These are phyloP conservation scores for Unio pictorum DNA, from an alignment of 2,888 invertebrate genomes.

Conservation along the genomic window DNA sequence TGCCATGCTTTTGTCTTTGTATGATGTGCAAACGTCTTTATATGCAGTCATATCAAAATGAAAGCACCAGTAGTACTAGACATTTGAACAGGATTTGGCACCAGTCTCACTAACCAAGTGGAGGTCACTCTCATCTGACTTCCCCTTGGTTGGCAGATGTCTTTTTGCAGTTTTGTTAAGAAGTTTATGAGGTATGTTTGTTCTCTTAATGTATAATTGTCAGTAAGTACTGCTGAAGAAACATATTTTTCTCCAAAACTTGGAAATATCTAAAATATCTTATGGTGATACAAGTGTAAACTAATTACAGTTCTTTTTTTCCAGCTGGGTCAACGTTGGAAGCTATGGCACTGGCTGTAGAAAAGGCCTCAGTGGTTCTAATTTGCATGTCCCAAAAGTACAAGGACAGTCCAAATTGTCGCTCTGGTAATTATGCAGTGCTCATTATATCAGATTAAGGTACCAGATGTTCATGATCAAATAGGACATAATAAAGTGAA, in stretches of 20 bases:
- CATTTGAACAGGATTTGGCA: too few species aligned
- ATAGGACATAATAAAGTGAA: too few species aligned
- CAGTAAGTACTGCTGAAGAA: too few species aligned
- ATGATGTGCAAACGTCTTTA: too few species aligned
- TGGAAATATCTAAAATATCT: neutral
- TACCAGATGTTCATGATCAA: neutral
- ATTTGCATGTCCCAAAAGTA: constrained; percentile 67
- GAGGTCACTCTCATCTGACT: too few species aligned
- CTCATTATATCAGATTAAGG: neutral
- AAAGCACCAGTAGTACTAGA: too few species aligned
- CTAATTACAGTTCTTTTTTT: constrained; percentile 3
- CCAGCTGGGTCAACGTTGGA: constrained; percentile 65
- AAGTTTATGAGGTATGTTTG: neutral
- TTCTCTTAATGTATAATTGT: neutral
- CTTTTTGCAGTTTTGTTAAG: too few species aligned
- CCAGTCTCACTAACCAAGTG: too few species aligned
- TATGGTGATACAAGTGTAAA: neutral
- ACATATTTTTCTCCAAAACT: too few species aligned
- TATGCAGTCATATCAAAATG: too few species aligned
- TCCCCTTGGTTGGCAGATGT: too few species aligned
- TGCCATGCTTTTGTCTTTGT: too few species aligned
- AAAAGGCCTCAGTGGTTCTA: constrained; percentile 60
- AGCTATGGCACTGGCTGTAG: constrained; percentile 66
- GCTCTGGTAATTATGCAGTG: constrained; percentile 57
- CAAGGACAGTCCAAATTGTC: constrained; percentile 65